Evolutionary conservation across 2,113 vertebrate genomes (phyloP).

Genomic region (Rhegmatorhina hoffmannsi): DNA sequence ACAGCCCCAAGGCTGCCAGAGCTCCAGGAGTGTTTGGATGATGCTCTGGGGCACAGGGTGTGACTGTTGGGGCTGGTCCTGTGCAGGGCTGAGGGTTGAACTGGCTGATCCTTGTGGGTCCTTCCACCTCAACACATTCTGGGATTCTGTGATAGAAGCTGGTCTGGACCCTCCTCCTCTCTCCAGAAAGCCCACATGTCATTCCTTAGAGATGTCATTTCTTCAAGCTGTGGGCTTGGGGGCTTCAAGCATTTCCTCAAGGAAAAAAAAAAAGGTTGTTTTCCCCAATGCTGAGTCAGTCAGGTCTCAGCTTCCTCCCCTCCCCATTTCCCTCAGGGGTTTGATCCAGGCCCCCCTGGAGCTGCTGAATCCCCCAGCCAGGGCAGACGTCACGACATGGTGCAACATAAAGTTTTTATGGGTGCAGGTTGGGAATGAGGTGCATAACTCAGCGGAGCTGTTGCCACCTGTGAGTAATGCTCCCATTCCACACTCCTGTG

Average conservation of each 20-base stretch:
- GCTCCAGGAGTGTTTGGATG: background rate
- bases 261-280: background rate
- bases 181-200: background rate
- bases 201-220: background rate
- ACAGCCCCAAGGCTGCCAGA: background rate
- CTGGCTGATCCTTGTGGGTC: background rate
- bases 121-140: background rate
- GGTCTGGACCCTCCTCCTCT: background rate
- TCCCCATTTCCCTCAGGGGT: background rate
- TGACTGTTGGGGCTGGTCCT: background rate
- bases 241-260: background rate
- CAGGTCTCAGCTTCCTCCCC: background rate
- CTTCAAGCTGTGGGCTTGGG: background rate
- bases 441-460: conserved; percentile 35
- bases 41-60: background rate
- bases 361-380: conserved; percentile 12
- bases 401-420: conserved; percentile 65
- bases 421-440: conserved; percentile 21
- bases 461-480: conserved; percentile 63
- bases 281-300: conserved; percentile 20
- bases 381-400: background rate
- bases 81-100: background rate
- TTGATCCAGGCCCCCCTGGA: background rate
- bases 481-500: conserved; percentile 23
- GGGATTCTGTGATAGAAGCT: background rate